Conservation (phyloP, 2,797 vertebrate genomes). For the Scleropages formosus region DNA sequence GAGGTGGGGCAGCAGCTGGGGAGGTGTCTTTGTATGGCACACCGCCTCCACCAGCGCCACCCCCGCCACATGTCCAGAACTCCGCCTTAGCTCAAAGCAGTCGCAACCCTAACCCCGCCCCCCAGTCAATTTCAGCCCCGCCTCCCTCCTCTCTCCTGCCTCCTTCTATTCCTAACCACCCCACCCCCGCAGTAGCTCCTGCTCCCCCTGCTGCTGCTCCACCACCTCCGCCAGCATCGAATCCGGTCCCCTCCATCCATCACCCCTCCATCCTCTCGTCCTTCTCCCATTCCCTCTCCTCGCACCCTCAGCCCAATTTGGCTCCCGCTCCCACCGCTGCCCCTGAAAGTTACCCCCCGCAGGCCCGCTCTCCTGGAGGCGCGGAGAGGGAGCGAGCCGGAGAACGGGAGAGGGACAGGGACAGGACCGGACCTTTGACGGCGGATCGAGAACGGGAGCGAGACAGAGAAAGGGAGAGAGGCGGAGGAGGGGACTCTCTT, state of each 20-base stretch:
- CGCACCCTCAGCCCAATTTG: slow-evolving; percentile 56
- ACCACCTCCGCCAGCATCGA: slow-evolving; percentile 56
- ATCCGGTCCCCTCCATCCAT: slow-evolving; percentile 60
- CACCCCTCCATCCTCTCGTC: slow-evolving; percentile 68
- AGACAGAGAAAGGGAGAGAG: slow-evolving; percentile 72
- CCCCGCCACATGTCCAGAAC: slow-evolving; percentile 64
- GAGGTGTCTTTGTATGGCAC: slow-evolving; percentile 75
- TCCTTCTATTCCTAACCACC: slow-evolving; percentile 64
- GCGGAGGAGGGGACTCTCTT: slow-evolving; percentile 87
- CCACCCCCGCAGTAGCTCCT: slow-evolving; percentile 66
- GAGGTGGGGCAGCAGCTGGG: slow-evolving; percentile 57
- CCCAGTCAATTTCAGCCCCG: slow-evolving; percentile 75
- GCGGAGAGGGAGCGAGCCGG: slow-evolving; percentile 59
- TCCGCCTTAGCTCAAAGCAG: slow-evolving; percentile 60
- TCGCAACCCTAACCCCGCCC: slow-evolving; percentile 72
- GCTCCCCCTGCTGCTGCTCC: slow-evolving; percentile 65
- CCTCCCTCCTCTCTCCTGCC: slow-evolving; percentile 67
- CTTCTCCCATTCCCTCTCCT: slow-evolving; percentile 62
- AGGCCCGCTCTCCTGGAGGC: slow-evolving; percentile 65
- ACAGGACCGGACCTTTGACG: slow-evolving; percentile 48
- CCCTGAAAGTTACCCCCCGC: slow-evolving; percentile 65
- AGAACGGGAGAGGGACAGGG: slow-evolving; percentile 68
- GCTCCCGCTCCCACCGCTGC: slow-evolving; percentile 59
- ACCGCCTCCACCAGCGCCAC: slow-evolving; percentile 64
- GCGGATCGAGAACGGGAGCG: slow-evolving; percentile 63